Base-by-base conservation (phyloP, 2,888 invertebrate species). In the Aspidiotus destructor region DNA sequence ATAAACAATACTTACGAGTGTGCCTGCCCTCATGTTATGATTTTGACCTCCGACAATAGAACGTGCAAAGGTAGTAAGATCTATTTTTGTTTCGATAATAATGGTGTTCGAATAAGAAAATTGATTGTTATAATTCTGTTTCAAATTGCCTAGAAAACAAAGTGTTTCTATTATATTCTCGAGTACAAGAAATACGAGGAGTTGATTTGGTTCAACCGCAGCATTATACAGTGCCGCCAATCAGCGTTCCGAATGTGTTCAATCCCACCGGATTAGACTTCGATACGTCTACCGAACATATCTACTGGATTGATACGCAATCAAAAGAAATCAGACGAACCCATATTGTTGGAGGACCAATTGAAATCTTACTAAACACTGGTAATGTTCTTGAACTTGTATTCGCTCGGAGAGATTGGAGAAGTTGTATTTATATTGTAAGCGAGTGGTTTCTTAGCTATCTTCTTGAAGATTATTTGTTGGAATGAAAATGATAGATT, bases 1-100 rank as follows among this genome's bases (percentile, higher is more conserved):
- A 80, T 84, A 13, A 83, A 86, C 72, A 77, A 78, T 40, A 82
- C 81, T 9, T 85, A 82, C 74, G 82, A 81, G 72, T 92, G 92
- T 78, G 89, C 88, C 72, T 92, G 92, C 76, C 92, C 92, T 17
- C 92, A 93, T 79, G 84, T 92, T 64, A 92, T 90, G 88, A 84
- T 87, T 55, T 80, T 93, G 41, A 82, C 82, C 69, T 72, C 76
- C 0, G 86, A 91, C 76, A 80, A 82, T 69, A 79, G 78, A 73
- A 86, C 84, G n/a, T 88, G 88, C 75, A 80, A 83, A 72, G 81
- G 86, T 85, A 77, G 78, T n/a, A n/a, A 2, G 48, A 48, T 48
- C 1, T 28, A 28, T 28, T 28, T 28, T 28, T 28, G 28, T 28
- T 28, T 28, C 28, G 28, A 28, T 28, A 28, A 28, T 28, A 28